Evolutionary conservation across 2,113 vertebrate genomes (phyloP).

Genomic region (Uria lomvia): DNA sequence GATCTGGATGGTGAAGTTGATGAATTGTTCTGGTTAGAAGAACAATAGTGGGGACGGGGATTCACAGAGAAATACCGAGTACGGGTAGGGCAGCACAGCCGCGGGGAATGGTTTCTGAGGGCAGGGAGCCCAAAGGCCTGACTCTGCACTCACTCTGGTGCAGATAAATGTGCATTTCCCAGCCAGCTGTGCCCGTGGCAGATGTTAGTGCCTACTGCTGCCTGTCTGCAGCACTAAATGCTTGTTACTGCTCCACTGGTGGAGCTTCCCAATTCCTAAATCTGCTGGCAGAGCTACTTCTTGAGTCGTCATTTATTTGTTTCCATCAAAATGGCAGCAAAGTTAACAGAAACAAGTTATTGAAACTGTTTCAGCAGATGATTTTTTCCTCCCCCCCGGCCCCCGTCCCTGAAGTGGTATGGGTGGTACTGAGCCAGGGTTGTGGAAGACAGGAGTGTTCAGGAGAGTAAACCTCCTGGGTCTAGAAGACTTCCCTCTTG

Average conservation of each 20-base stretch:
- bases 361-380: neutral
- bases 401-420: rapidly evolving
- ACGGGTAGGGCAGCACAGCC: neutral
- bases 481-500: neutral
- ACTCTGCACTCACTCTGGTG: neutral
- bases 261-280: neutral
- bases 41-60: neutral
- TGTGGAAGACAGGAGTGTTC: neutral
- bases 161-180: no score
- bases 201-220: neutral
- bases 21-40: neutral
- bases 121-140: neutral
- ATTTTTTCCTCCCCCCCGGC: no score
- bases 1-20: neutral
- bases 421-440: neutral
- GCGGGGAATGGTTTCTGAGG: neutral
- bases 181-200: neutral
- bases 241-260: neutral
- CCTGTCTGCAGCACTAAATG: neutral
- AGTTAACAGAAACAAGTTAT: neutral
- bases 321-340: neutral
- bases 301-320: neutral
- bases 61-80: neutral
- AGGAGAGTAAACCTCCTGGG: neutral
- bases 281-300: neutral